Percentiles rank a stretch among this genome's conserved stretches.
Evolutionary conservation across 1,140 invertebrate species (phyloP).

Genomic region (Camponotus vicinus): DNA sequence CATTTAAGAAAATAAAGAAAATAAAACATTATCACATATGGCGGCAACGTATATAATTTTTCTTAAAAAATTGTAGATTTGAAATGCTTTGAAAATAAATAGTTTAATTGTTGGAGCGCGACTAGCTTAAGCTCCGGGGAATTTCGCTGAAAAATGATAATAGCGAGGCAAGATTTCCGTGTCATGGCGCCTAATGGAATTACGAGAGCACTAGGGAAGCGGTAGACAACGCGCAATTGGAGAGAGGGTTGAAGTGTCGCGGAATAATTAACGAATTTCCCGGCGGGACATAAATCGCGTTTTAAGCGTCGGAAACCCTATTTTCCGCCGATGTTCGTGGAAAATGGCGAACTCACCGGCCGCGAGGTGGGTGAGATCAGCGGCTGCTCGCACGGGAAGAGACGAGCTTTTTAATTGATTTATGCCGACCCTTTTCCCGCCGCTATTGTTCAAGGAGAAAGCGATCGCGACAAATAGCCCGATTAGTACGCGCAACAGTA

Average conservation of each 20-base stretch:
- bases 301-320: constrained; percentile 63
- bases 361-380: constrained; percentile 11
- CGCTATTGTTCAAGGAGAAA: not conserved
- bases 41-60: not conserved
- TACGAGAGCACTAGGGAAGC: constrained; percentile 8
- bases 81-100: constrained; percentile 23
- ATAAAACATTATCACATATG: too few relatives aligned
- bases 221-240: constrained; percentile 46
- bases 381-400: not conserved
- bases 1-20: not conserved
- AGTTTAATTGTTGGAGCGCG: constrained; percentile 15
- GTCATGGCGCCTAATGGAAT: constrained; percentile 38
- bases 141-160: constrained; percentile 50
- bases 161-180: constrained; percentile 51
- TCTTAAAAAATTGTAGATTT: not conserved
- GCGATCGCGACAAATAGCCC: constrained; percentile 36
- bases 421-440: constrained; percentile 10
- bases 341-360: constrained; percentile 31
- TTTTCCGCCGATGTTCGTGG: constrained; percentile 41
- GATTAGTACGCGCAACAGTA: not conserved
- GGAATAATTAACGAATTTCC: constrained; percentile 70
- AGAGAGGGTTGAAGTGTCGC: constrained; percentile 44
- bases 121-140: constrained; percentile 15
- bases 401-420: constrained; percentile 53
- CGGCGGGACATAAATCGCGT: constrained; percentile 61